Base-by-base conservation (phyloP, 2,888 invertebrate genomes). In the Lycocerus yunnanus region DNA sequence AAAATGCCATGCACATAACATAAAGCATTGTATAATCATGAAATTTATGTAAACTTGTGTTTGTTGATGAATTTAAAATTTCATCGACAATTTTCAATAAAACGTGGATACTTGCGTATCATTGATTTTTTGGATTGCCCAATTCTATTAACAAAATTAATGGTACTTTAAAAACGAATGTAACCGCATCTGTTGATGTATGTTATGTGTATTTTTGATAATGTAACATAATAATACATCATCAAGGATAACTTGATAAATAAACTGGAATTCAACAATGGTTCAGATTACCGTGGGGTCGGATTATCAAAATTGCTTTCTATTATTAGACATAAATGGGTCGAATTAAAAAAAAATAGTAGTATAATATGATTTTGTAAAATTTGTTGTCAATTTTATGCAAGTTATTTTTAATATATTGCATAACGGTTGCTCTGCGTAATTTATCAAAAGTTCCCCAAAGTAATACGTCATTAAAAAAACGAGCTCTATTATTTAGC, bases 1-100 rank as follows among this genome's bases (percentile, higher is more conserved):
- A 72, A 72, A 72, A 72, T 68, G 69, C 67, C 65, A 63, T 60
- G 71, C 67, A 60, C 63, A 69, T 72, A 75, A 72, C 61, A 67
- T 65, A 70, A 69, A 14, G 20, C 20, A 63, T 63, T 60, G 16
- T 63, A 15, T 63, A 63, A 63, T 1, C n/a, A 18, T 14, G 18
- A n/a, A 18, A 4, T 63, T 63, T 63, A 63, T 63, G 61, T 63
- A 18, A 63, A 63, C 18, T 63, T 63, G 18, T n/a, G 20, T 20
- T 9, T 63, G 18, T 63, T 63, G 18, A 18, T 63, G n/a, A 63
- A 63, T 20, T 6, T 66, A 8, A 65, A 65, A 65, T 16, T 11
- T 13, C n/a, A 21, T 15, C 1, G 24, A 21, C 15, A 11, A 15
- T 15, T 16, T n/a, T 4, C 16, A 13, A 1, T 27, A 13, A 11